phyloP scores from a whole-genome alignment of 2,888 invertebrate genomes.

The Drosophila suboccidentalis region DNA sequence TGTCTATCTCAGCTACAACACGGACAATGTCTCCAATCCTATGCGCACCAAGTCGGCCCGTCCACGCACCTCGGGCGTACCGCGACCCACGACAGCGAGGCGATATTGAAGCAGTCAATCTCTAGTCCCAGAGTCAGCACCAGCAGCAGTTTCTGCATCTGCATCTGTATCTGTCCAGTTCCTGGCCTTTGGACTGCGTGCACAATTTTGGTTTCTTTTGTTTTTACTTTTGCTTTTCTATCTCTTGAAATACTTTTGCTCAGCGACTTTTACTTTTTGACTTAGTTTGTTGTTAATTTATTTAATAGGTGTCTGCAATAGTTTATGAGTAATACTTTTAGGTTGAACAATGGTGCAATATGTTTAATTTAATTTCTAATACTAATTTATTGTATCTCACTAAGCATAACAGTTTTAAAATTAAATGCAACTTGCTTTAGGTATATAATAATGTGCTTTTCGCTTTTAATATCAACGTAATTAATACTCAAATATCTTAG shows the following conservation, averaged over 20 bases:
- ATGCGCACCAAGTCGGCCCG: conserved; percentile 86
- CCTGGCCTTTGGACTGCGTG: conserved; percentile 52
- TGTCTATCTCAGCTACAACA: conserved; percentile 89
- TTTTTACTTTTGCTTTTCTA: conserved; percentile 66
- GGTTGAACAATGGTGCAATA: conserved; percentile 74
- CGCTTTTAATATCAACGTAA: conserved; percentile 65
- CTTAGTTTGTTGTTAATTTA: conserved; percentile 67
- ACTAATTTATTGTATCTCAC: conserved; percentile 52
- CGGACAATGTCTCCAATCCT: conserved; percentile 87
- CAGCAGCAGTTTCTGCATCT: not conserved
- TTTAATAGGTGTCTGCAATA: conserved; percentile 60
- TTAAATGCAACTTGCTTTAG: conserved; percentile 41
- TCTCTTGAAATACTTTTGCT: conserved; percentile 64
- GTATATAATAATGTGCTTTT: conserved; percentile 53
- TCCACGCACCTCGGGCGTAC: conserved; percentile 87
- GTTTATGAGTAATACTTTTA: conserved; percentile 46
- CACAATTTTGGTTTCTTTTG: conserved; percentile 69
- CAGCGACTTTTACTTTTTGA: conserved; percentile 40
- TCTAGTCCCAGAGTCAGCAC: conserved; percentile 21
- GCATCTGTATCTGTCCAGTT: not conserved
- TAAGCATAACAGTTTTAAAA: conserved; percentile 50
- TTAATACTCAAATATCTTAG: conserved; percentile 38
- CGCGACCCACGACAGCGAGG: conserved; percentile 86
- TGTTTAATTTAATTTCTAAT: conserved; percentile 37
- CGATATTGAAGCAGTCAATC: conserved; percentile 76